Conservation (phyloP, 2,888 invertebrate genomes). For the Timema podura region DNA sequence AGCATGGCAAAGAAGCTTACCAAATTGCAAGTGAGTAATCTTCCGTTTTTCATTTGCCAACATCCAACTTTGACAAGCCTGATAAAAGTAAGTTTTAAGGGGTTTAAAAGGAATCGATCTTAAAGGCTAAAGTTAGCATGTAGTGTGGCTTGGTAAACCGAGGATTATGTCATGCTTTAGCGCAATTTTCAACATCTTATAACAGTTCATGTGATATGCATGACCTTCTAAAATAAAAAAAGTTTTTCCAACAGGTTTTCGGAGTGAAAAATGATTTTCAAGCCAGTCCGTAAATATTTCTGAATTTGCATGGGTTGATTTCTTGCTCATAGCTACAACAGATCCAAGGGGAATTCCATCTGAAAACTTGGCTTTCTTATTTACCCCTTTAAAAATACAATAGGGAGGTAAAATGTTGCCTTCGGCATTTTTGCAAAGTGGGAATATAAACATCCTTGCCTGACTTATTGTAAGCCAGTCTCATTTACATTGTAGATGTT, state of each 20-base stretch:
- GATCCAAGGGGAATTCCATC: slow-evolving; percentile 27
- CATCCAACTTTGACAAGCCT: slow-evolving; percentile 10
- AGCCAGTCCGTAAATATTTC: no score
- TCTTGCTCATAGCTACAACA: slow-evolving; percentile 32
- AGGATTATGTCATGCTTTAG: neutral
- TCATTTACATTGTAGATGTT: slow-evolving; percentile 35
- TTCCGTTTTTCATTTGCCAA: no score
- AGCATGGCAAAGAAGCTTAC: slow-evolving; percentile 7
- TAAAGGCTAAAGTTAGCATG: slow-evolving; percentile 10
- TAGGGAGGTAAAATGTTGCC: slow-evolving; percentile 6
- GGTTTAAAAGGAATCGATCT: neutral
- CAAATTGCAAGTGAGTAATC: slow-evolving; percentile 14
- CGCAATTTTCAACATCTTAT: slow-evolving; percentile 5
- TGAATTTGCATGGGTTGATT: slow-evolving; percentile 35
- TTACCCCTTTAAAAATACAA: slow-evolving; percentile 37
- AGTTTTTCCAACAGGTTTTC: slow-evolving; percentile 36
- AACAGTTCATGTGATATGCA: slow-evolving; percentile 13
- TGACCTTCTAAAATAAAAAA: slow-evolving; percentile 9
- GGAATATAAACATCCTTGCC: slow-evolving; percentile 31
- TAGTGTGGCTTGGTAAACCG: slow-evolving; percentile 15
- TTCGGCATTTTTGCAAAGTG: slow-evolving; percentile 26
- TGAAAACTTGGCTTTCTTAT: slow-evolving; percentile 35
- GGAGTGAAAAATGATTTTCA: slow-evolving; percentile 37
- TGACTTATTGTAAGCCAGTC: slow-evolving; percentile 33
- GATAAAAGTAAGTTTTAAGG: slow-evolving; percentile 14